Percentiles rank a stretch among this genome's conserved stretches.
Conservation (phyloP, 2,888 invertebrate genomes). For the Nephrotoma flavescens region DNA sequence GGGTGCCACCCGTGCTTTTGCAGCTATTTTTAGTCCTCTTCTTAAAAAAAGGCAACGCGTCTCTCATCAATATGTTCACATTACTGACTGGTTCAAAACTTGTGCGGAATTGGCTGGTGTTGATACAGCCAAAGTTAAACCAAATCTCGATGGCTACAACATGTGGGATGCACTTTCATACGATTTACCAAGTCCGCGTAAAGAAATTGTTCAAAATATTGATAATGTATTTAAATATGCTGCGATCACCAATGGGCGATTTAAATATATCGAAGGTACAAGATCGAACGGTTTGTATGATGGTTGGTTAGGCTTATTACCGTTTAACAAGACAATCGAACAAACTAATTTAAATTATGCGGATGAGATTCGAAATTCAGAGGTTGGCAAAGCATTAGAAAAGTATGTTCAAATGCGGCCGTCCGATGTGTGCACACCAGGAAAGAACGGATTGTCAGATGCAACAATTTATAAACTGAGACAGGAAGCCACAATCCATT, state of each 20-base stretch:
- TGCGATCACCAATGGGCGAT: constrained; percentile 19
- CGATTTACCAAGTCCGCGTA: constrained; percentile 32
- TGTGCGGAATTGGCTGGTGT: constrained; percentile 30
- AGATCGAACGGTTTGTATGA: constrained; percentile 18
- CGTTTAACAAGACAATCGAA: constrained; percentile 17
- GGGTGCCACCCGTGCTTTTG: constrained; percentile 65
- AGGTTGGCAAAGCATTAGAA: neutral
- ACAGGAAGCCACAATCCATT: neutral
- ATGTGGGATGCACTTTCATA: constrained; percentile 49
- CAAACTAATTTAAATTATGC: constrained; percentile 14
- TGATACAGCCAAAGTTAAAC: constrained; percentile 10
- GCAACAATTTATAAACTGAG: neutral
- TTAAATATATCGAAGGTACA: constrained; percentile 27
- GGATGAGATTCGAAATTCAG: constrained; percentile 15
- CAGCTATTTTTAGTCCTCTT: constrained; percentile 58
- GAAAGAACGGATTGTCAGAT: constrained; percentile 15
- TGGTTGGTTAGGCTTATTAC: constrained; percentile 16
- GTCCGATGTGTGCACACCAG: constrained; percentile 14
- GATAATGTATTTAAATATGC: constrained; percentile 30
- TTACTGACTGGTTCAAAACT: constrained; percentile 76
- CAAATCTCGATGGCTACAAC: constrained; percentile 43
- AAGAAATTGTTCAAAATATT: constrained; percentile 53
- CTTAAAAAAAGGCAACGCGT: constrained; percentile 38
- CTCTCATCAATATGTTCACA: constrained; percentile 52
- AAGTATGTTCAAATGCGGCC: constrained; percentile 10